Percentiles rank a stretch among this genome's conserved stretches.
Conservation (phyloP, 1,140 invertebrate species). For the Zaprionus vittiger region DNA sequence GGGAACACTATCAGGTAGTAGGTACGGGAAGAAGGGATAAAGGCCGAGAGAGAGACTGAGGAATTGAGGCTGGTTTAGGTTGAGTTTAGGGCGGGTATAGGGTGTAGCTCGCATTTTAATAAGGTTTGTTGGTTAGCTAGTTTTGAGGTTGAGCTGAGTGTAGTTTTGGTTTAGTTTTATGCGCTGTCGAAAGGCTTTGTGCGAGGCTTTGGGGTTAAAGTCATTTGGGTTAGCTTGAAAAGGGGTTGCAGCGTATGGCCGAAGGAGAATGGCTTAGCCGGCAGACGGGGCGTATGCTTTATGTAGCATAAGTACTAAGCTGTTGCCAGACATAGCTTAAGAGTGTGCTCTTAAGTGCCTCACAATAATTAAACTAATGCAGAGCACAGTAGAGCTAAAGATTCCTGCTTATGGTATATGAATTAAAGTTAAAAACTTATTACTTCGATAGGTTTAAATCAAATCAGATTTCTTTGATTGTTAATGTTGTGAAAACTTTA, state of each 20-base stretch:
- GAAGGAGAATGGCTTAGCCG: background rate
- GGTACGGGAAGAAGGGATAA: background rate
- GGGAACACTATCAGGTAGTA: background rate
- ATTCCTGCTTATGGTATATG: background rate
- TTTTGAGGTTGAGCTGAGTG: slow-evolving; percentile 81
- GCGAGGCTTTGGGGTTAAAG: slow-evolving; percentile 56
- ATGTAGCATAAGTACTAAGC: slow-evolving; percentile 12
- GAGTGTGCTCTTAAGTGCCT: slow-evolving; percentile 3
- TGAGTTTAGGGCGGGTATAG: slow-evolving; percentile 52
- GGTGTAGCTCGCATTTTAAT: slow-evolving; percentile 70
- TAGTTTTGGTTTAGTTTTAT: slow-evolving; percentile 75
- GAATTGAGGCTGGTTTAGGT: slow-evolving; percentile 30
- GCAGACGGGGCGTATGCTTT: slow-evolving; percentile 35
- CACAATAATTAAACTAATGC: slow-evolving; percentile 3
- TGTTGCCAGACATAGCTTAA: slow-evolving; percentile 8
- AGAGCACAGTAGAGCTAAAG: background rate
- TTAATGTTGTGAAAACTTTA: slow-evolving; percentile 5
- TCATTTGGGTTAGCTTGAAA: slow-evolving; percentile 61
- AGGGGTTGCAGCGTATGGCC: slow-evolving; percentile 2
- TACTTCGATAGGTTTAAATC: background rate
- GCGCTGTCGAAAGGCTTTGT: slow-evolving; percentile 62
- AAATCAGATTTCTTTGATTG: slow-evolving; percentile 3
- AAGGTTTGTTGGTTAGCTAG: slow-evolving; percentile 80
- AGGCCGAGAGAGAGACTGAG: slow-evolving; percentile 1
- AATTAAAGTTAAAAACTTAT: background rate